Conservation (phyloP, 1,140 invertebrate genomes). For the Metaphire vulgaris region DNA sequence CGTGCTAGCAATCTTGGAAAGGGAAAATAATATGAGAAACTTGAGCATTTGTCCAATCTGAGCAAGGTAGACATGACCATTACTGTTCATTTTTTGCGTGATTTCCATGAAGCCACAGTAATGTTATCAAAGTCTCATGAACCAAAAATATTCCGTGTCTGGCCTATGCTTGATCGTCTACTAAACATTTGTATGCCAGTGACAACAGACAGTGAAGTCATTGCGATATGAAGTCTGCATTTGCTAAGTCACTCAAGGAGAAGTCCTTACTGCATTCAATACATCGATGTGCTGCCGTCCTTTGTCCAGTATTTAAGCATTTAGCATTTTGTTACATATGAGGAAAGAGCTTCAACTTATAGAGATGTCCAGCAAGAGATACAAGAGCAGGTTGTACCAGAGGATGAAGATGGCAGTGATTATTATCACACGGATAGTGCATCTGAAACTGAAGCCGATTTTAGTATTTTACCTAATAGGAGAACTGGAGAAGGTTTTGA, state of each 20-base stretch:
- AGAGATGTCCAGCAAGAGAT: not conserved
- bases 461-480: no score
- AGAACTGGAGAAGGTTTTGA: no score
- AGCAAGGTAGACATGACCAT: not conserved
- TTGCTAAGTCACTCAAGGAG: not conserved
- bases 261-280: not conserved
- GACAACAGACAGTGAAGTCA: not conserved
- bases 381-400: not conserved
- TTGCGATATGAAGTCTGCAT: not conserved
- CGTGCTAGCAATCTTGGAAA: not conserved
- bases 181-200: not conserved
- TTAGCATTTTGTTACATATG: not conserved
- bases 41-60: constrained; percentile 3
- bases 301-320: constrained; percentile 1
- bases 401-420: not conserved
- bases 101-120: not conserved
- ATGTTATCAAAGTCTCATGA: not conserved
- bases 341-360: not conserved
- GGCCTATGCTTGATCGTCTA: constrained; percentile 6
- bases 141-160: not conserved
- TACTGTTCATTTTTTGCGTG: not conserved
- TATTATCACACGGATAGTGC: not conserved
- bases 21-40: not conserved
- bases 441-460: not conserved
- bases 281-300: not conserved